These are phyloP conservation scores for Perizoma flavofasciatum DNA, from an alignment of 2,888 invertebrate species.

Conservation along the genomic window DNA sequence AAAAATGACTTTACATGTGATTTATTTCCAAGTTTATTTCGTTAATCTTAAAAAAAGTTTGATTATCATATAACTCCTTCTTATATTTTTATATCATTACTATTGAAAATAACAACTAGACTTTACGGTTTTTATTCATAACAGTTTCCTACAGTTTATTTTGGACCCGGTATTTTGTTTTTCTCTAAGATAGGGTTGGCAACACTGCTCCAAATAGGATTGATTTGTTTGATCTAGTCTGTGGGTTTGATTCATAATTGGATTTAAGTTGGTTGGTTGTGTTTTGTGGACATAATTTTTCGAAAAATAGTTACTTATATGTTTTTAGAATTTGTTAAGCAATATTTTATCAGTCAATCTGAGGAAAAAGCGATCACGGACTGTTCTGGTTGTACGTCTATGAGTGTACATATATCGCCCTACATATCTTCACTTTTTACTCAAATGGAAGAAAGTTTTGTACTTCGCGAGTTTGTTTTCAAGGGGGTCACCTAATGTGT, in stretches of 20 bases:
- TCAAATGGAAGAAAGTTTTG: conserved; percentile 79
- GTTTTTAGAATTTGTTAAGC: not conserved
- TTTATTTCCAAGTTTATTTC: too few species aligned
- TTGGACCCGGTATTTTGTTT: too few species aligned
- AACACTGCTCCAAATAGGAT: too few species aligned
- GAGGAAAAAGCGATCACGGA: not conserved
- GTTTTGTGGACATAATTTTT: conserved; percentile 29
- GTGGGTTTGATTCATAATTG: not conserved
- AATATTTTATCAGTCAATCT: not conserved
- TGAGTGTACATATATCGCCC: conserved; percentile 61
- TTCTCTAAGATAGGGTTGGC: too few species aligned
- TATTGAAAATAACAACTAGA: too few species aligned
- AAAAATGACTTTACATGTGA: too few species aligned
- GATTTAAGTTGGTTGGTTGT: conserved; percentile 12
- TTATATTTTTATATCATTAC: too few species aligned
- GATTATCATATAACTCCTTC: too few species aligned
- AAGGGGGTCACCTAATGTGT: conserved; percentile 66
- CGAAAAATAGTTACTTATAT: not conserved
- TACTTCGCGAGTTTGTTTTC: conserved; percentile 60
- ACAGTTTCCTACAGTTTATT: too few species aligned
- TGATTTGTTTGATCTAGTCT: not conserved
- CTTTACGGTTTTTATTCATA: too few species aligned
- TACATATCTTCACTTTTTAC: conserved; percentile 71
- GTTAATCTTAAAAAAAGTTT: too few species aligned
- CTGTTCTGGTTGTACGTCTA: conserved; percentile 28